Conservation (phyloP, 2,113 vertebrate species). For the Heteronetta atricapilla region DNA sequence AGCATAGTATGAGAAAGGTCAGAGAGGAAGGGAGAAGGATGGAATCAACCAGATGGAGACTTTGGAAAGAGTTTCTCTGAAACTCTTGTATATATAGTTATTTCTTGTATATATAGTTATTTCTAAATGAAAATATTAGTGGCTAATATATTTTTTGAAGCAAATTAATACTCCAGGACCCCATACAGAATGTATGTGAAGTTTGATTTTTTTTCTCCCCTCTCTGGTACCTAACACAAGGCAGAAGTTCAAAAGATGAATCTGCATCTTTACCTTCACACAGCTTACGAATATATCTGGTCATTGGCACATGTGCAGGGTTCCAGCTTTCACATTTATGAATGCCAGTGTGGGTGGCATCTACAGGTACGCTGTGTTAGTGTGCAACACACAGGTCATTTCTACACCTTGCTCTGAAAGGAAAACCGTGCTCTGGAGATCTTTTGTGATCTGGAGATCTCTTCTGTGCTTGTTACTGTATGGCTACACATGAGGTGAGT, state of each 20-base stretch:
- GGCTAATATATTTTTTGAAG: background rate
- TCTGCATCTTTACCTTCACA: background rate
- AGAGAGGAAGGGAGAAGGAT: background rate
- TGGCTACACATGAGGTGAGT: background rate
- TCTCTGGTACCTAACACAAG: background rate
- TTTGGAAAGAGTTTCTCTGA: background rate
- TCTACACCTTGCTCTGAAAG: background rate
- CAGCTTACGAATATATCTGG: background rate
- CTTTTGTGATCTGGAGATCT: background rate
- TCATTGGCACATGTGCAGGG: background rate
- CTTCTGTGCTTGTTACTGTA: background rate
- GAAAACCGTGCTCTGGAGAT: background rate
- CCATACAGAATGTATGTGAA: background rate
- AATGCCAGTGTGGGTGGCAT: background rate
- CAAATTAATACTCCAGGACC: background rate
- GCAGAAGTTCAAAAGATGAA: background rate
- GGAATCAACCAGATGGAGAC: background rate
- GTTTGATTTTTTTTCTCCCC: background rate
- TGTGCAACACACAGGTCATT: background rate
- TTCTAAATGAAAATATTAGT: background rate
- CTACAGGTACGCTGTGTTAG: background rate
- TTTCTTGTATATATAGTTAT: background rate
- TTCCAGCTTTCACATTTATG: background rate
- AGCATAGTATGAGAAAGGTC: constrained; percentile 36
- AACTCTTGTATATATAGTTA: background rate